Conservation (phyloP, 1,140 invertebrate genomes). For the Stegodyphus mimosarum region DNA sequence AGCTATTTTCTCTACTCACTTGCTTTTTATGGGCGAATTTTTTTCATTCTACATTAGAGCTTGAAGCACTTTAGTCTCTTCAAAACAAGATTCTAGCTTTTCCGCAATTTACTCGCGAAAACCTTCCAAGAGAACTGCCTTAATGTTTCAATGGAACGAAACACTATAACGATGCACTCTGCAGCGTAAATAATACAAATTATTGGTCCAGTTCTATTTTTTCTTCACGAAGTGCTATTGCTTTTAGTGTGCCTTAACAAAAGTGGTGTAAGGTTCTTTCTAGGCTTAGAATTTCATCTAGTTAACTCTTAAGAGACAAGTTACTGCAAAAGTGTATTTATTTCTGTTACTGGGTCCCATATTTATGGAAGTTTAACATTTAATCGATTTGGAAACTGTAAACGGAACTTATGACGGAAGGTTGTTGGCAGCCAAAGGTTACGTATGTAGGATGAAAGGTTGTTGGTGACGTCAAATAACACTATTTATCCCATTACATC, state of each 20-base stretch:
- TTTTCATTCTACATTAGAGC: conserved; percentile 1
- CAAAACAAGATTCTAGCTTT: conserved; percentile 13
- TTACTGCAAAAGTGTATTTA: too few species aligned
- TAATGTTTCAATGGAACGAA: conserved; percentile 29
- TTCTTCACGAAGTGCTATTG: background rate
- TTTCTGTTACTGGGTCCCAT: too few species aligned
- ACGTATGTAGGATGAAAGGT: too few species aligned
- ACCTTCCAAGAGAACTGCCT: background rate
- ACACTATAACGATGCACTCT: conserved; percentile 2
- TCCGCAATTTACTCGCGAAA: conserved; percentile 8
- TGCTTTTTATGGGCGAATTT: conserved; percentile 19
- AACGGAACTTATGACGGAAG: too few species aligned
- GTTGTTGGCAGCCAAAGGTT: too few species aligned
- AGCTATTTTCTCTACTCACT: conserved; percentile 10
- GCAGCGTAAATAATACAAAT: conserved; percentile 36
- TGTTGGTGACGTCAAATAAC: too few species aligned
- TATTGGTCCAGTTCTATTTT: background rate
- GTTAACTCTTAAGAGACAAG: too few species aligned
- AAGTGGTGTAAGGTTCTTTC: too few species aligned
- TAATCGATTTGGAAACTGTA: too few species aligned
- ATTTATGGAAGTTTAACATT: too few species aligned
- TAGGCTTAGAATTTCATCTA: too few species aligned
- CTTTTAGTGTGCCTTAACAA: background rate
- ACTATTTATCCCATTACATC: too few species aligned
- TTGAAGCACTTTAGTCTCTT: conserved; percentile 2